phyloP scores from a whole-genome alignment of 2,797 vertebrate species.

The Poecilia velifera region DNA sequence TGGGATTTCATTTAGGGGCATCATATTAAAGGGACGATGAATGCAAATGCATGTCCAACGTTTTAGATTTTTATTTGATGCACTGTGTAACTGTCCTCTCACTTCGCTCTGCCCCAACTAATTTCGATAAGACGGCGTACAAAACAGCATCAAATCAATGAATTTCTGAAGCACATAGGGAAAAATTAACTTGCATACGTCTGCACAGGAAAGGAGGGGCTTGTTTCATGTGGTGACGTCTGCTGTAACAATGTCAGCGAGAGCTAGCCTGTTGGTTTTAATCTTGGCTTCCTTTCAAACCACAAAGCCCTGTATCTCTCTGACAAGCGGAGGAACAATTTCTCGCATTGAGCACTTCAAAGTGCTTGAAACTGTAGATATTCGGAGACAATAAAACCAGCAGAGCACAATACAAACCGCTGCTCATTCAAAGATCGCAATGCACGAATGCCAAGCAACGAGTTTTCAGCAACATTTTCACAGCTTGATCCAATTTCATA shows the following conservation, averaged over 20 bases:
- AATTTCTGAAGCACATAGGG: not conserved
- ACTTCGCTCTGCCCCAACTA: not conserved
- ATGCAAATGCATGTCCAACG: not conserved
- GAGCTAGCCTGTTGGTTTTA: constrained; percentile 44
- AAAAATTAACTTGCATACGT: not conserved
- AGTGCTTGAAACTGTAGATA: constrained; percentile 23
- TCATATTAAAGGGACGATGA: not conserved
- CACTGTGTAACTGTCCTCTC: not conserved
- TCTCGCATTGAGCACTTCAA: constrained; percentile 39
- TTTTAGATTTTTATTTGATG: not conserved
- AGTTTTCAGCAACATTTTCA: not conserved
- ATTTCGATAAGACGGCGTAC: not conserved
- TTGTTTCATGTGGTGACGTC: constrained; percentile 52
- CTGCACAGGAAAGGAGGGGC: constrained; percentile 24
- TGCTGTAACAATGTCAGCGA: constrained; percentile 32
- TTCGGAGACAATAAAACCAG: constrained; percentile 10
- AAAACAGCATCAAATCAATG: not conserved
- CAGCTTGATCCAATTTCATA: constrained; percentile 5
- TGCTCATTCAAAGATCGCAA: constrained; percentile 18
- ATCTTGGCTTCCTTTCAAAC: constrained; percentile 63
- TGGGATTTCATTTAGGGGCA: not conserved
- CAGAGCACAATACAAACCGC: not conserved
- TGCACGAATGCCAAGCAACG: not conserved
- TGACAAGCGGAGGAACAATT: not conserved
- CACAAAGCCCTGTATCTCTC: constrained; percentile 45